Base-by-base conservation (phyloP, 2,113 vertebrate genomes). In the Myiopsitta monachus region DNA sequence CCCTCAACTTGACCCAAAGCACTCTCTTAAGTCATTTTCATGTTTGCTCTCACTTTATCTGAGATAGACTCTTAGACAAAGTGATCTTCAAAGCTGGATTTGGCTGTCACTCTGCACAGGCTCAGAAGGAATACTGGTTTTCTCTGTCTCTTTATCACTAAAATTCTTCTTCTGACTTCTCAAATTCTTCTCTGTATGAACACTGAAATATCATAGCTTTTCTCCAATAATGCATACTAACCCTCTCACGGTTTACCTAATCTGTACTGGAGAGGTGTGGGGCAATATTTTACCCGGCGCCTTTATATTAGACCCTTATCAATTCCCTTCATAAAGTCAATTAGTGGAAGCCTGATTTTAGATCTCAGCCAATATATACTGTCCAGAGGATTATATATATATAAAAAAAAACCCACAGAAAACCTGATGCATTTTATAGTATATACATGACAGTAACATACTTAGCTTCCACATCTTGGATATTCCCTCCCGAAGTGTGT, bases 81-180 rank as follows among this genome's bases (percentile, higher is more conserved):
- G 64, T 81, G 52, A 94, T 94, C 82, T 92, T 93, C 91, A 86
- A 85, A 96, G 77, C 54, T 88, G 80, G 68, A 93, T 91, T 93
- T 87, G 87, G 67, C 52, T 95, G 83, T 80, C 75, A 80, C 18
- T 77, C 66, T 81, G 28, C 47, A 72, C 8, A 81, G 73, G 18
- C 68, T 93, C 62, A 39, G 93, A 83, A 70, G 30, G 26, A 88
- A 64, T 36, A 43, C 54, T 47, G n/a, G 10, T 39, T 85, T 80
- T 54, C 36, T 88, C 75, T 73, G 41, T 39, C 64, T 54, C 43
- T 83, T 81, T 73, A 94, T 57, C 54, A 63, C 39, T 86, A 54
- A 47, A 91, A 49, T 77, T 85, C 61, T 79, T 72, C 44, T 55
- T 91, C 62, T 74, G 38, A 47, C 43, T 91, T 91, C 54, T 72